Evolutionary conservation across 2,888 invertebrate species (phyloP).

Genomic region (Tenthredo notha): DNA sequence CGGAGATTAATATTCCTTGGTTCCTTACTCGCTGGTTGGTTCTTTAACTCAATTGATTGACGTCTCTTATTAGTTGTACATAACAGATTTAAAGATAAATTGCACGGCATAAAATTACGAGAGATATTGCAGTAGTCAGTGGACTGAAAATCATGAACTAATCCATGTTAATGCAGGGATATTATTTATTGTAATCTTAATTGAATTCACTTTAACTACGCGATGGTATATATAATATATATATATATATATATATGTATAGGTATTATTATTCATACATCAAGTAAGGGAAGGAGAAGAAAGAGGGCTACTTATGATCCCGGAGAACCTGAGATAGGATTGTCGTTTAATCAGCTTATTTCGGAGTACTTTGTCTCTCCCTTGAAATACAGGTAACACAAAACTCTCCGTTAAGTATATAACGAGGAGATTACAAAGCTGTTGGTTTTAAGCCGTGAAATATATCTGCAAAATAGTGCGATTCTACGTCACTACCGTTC

Average conservation of each 20-base stretch:
- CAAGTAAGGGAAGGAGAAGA: neutral
- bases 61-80: conserved; percentile 34
- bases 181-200: conserved; percentile 48
- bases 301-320: neutral
- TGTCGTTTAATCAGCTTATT: conserved; percentile 50
- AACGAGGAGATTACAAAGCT: neutral
- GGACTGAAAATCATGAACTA: neutral
- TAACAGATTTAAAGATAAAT: conserved; percentile 11
- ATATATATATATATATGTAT: too few relatives aligned
- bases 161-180: conserved; percentile 24
- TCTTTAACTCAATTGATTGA: conserved; percentile 22
- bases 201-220: conserved; percentile 16
- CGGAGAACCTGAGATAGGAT: conserved; percentile 50
- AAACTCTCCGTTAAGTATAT: conserved; percentile 5
- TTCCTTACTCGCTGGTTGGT: neutral
- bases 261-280: neutral
- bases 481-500: neutral
- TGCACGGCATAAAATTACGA: neutral
- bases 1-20: neutral
- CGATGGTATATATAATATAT: neutral
- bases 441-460: conserved; percentile 30
- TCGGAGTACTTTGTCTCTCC: neutral
- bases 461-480: conserved; percentile 29
- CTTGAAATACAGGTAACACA: neutral
- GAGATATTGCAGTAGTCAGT: neutral